These are phyloP conservation scores for Pachycephala philippinensis DNA, from an alignment of 2,113 vertebrate species.

Conservation along the genomic window DNA sequence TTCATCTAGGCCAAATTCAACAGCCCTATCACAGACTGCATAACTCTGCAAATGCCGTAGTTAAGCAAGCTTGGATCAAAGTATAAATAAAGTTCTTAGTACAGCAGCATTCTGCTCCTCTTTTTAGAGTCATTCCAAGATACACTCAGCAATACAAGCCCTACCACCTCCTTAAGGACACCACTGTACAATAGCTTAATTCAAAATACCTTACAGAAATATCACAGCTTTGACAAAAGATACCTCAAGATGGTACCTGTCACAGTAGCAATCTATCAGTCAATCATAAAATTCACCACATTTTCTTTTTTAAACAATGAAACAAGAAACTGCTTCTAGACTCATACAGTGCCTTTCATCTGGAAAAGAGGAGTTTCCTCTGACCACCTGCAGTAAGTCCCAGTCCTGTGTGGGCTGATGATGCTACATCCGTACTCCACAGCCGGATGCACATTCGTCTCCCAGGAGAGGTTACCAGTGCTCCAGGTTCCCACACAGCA, in stretches of 20 bases:
- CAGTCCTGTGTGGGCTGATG: conserved; percentile 50
- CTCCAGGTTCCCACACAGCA: neutral
- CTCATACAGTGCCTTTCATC: neutral
- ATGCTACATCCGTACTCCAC: neutral
- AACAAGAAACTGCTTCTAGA: neutral
- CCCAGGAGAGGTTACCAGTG: neutral
- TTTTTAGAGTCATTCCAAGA: neutral
- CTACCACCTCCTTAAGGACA: neutral
- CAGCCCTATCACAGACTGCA: neutral
- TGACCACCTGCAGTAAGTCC: conserved; percentile 46
- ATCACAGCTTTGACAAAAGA: neutral
- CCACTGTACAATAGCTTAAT: neutral
- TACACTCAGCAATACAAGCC: neutral
- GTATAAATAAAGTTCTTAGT: neutral
- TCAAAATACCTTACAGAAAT: neutral
- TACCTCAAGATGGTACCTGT: neutral
- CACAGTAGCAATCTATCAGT: neutral
- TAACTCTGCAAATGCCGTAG: neutral
- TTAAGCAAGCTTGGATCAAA: neutral
- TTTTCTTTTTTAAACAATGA: neutral
- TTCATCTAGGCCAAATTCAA: neutral
- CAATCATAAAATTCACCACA: neutral
- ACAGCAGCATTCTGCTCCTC: neutral
- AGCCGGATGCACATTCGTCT: rapidly evolving
- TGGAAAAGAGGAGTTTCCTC: conserved; percentile 25